Base-by-base conservation (phyloP, 2,113 vertebrate species). In the Zosterops hypoxanthus region DNA sequence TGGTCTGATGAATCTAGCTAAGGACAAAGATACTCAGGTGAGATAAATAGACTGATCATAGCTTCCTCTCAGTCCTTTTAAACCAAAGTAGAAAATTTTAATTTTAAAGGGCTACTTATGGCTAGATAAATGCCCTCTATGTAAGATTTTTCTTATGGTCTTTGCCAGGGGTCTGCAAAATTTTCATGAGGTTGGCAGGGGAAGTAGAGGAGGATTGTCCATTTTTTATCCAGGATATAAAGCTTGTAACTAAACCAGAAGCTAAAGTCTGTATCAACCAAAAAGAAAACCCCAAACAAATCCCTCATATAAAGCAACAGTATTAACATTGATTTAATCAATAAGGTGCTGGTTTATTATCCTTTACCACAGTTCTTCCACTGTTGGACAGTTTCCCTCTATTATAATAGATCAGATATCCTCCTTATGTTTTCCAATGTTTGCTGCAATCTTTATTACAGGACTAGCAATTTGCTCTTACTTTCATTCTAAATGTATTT, bases 321-420 rank as follows among this genome's bases (percentile, higher is more conserved):
- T 57, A 57, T 55, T 90, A 79, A 64, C 26, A 59, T 15, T 1
- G 24, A 83, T 90, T 90, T 92, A 47, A 86, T 90, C 71, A 85
- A 46, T 56, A 65, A 55, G 9, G 26, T 69, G 5, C 25, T 71
- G 24, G 5, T 88, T 83, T 89, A 64, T 93, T 84, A 75, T 52
- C 42, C 34, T 75, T 81, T 75, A 66, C 21, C 13, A 5, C 4
- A 55, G 5, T 86, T 92, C 34, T 93, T 61, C 47, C 41, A 47
- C 15, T 47, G 8, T 60, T 90, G 65, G 9, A 17, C 33, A 50
- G 7, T 71, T 94, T 75, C 44, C 12, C 24, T 76, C 59, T 88
- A 33, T 66, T 94, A 63, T 24, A 82, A 21, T 56, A 80, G 41
- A 90, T 94, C 57, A 91, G 85, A 90, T 94, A 88, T 41, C 16